Percentiles rank a stretch among this genome's conserved stretches.
These are phyloP conservation scores for Himalopsyche phryganea DNA, from an alignment of 1,140 invertebrate species.

Conservation along the genomic window DNA sequence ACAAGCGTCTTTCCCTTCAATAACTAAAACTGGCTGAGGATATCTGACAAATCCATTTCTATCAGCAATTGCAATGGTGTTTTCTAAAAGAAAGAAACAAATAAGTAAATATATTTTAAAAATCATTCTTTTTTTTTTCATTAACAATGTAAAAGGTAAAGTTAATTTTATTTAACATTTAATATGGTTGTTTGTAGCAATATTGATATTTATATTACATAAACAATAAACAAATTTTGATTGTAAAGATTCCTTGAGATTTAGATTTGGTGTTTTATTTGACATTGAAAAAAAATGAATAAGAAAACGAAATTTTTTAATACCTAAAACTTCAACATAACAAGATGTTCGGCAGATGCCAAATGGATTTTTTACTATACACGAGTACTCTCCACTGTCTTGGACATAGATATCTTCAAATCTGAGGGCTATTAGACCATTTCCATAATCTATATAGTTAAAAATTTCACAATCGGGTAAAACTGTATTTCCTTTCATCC, in stretches of 20 bases:
- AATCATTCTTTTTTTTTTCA: too few relatives aligned
- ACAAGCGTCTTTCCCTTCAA: slow-evolving; percentile 36
- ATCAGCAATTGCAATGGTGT: slow-evolving; percentile 2
- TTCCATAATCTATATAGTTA: slow-evolving; percentile 59
- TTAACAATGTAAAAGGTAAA: too few relatives aligned
- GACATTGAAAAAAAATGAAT: too few relatives aligned
- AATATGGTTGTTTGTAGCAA: too few relatives aligned
- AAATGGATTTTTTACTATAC: slow-evolving; percentile 50
- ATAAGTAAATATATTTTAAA: neutral
- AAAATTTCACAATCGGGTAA: slow-evolving; percentile 65
- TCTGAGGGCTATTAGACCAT: slow-evolving; percentile 59
- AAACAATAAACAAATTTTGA: too few relatives aligned
- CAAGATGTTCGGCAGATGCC: slow-evolving; percentile 39
- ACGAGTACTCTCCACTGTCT: slow-evolving; percentile 71
- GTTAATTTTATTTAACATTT: too few relatives aligned
- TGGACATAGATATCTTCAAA: slow-evolving; percentile 63
- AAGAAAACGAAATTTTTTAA: too few relatives aligned
- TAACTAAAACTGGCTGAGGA: slow-evolving; percentile 38
- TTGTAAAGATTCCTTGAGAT: too few relatives aligned
- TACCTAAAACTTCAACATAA: slow-evolving; percentile 38
- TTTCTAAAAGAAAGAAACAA: slow-evolving; percentile 10
- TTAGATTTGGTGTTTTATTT: too few relatives aligned
- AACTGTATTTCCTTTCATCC: slow-evolving; percentile 67
- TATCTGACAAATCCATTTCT: slow-evolving; percentile 31
- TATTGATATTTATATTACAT: too few relatives aligned